Conservation (phyloP, 2,113 vertebrate species). For the Otus sunia region DNA sequence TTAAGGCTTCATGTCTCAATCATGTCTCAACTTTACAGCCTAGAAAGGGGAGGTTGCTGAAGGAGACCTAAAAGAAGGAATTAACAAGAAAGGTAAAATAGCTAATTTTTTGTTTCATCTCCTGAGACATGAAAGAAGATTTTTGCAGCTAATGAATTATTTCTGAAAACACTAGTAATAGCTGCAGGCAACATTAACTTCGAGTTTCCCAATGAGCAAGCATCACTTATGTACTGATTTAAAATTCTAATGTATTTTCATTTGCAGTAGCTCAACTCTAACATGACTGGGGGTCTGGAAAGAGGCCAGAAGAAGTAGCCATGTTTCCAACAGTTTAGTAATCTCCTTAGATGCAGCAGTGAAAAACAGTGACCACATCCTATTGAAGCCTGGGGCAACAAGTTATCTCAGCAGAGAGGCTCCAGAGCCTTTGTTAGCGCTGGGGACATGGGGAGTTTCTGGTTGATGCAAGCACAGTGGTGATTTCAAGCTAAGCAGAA, state of each 20-base stretch:
- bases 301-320: constrained; percentile 5
- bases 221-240: neutral
- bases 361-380: neutral
- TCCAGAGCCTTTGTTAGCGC: neutral
- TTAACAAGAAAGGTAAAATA: neutral
- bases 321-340: neutral
- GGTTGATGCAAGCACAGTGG: neutral
- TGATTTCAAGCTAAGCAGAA: neutral
- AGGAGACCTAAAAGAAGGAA: neutral
- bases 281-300: constrained; percentile 17
- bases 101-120: neutral
- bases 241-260: constrained; percentile 42
- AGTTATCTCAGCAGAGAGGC: neutral
- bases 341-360: neutral
- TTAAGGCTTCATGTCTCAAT: neutral
- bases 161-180: constrained; percentile 51
- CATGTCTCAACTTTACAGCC: neutral
- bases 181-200: constrained; percentile 37
- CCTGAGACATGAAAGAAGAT: neutral
- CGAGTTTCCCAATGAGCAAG: constrained; percentile 42
- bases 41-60: neutral
- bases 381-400: neutral
- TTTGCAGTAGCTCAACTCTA: constrained; percentile 35
- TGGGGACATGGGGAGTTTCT: neutral
- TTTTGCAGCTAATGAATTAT: constrained; percentile 57